Evolutionary conservation across 2,113 vertebrate species (phyloP).

Genomic region (Carollia perspicillata): DNA sequence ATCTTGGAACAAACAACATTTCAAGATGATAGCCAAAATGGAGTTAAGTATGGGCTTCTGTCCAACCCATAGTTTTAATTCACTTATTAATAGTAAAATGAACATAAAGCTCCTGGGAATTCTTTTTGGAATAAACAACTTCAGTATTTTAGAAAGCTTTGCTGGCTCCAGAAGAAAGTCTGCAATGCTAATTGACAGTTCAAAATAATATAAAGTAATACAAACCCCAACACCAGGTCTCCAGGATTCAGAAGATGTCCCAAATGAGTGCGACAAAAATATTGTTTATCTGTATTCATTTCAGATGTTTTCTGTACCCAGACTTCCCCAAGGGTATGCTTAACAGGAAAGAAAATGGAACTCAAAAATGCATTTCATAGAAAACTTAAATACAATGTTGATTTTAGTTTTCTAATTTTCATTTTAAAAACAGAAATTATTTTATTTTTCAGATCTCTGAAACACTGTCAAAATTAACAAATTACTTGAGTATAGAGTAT

Average conservation of each 20-base stretch:
- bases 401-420: conserved; percentile 9
- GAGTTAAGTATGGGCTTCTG: not conserved
- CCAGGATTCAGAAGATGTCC: conserved; percentile 97
- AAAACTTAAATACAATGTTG: conserved; percentile 28
- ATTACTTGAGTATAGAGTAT: not conserved
- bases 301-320: conserved; percentile 98
- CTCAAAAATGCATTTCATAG: not conserved
- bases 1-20: not conserved
- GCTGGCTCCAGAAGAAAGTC: not conserved
- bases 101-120: not conserved
- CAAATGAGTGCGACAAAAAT: conserved; percentile 95
- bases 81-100: conserved; percentile 36
- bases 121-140: conserved; percentile 5
- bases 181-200: not conserved
- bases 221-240: conserved; percentile 94
- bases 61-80: not conserved
- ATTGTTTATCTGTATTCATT: conserved; percentile 93
- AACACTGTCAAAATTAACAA: conserved; percentile 41
- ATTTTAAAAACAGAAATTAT: not conserved
- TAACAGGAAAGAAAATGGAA: conserved; percentile 70
- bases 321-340: conserved; percentile 95
- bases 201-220: conserved; percentile 54
- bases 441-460: conserved; percentile 26
- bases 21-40: conserved; percentile 11
- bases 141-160: not conserved